Evolutionary conservation across 2,113 vertebrate species (phyloP).

Genomic region (Setophaga kirtlandii): DNA sequence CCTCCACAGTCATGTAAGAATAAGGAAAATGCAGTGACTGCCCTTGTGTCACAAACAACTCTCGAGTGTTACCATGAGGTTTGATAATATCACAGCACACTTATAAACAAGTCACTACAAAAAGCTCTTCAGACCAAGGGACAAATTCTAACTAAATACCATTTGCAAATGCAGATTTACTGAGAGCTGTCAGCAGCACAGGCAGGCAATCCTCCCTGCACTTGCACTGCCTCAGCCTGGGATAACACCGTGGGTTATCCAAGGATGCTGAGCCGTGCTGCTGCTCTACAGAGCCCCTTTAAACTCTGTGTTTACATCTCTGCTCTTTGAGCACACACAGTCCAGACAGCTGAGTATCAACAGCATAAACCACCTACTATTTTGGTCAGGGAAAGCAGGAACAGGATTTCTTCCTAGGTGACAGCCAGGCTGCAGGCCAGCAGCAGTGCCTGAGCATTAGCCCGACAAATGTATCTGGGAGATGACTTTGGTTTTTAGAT

Average conservation of each 20-base stretch:
- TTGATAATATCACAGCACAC: background rate
- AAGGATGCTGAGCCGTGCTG: background rate
- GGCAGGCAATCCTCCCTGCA: background rate
- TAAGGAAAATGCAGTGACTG: background rate
- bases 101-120: background rate
- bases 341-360: constrained; percentile 65
- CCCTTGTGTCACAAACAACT: background rate
- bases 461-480: background rate
- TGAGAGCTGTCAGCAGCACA: background rate
- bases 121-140: background rate
- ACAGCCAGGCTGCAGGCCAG: background rate
- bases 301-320: constrained; percentile 11
- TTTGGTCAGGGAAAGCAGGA: constrained; percentile 40
- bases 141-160: background rate
- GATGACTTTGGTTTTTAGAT: background rate
- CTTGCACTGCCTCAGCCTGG: background rate
- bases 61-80: accelerated
- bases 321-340: background rate
- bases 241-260: accelerated
- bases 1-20: background rate
- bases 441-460: background rate
- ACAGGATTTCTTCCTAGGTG: background rate
- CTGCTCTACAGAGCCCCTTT: background rate
- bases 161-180: background rate
- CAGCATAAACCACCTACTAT: constrained; percentile 53